Percentiles rank a stretch among this genome's conserved stretches.
phyloP scores from a whole-genome alignment of 2,797 vertebrate species.

The Scleropages formosus region DNA sequence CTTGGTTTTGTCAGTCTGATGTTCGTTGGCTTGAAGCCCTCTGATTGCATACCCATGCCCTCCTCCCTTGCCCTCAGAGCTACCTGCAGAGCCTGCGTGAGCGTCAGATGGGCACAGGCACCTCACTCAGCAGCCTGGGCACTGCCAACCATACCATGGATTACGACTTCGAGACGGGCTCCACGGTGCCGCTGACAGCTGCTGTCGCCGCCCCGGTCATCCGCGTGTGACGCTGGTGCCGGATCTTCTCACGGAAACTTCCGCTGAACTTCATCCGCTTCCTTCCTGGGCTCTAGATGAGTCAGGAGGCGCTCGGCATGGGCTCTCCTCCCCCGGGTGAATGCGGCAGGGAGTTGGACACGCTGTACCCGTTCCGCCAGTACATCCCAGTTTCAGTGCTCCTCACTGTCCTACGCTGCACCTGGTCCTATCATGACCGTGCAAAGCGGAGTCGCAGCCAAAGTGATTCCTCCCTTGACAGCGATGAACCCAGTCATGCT shows the following conservation, averaged over 20 bases:
- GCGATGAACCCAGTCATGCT: background rate
- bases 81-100: conserved; percentile 80
- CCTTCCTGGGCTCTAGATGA: no score
- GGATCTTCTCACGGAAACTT: background rate
- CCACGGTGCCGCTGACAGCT: conserved; percentile 74
- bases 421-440: background rate
- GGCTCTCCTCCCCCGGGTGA: background rate
- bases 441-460: background rate
- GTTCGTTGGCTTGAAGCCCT: no score
- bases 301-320: no score
- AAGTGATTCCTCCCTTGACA: background rate
- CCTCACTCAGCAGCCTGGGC: conserved; percentile 69
- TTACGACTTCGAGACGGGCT: conserved; percentile 80
- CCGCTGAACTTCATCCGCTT: no score
- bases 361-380: background rate
- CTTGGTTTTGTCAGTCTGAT: no score
- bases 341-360: background rate
- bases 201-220: conserved; percentile 57
- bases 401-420: background rate
- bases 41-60: no score
- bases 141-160: conserved; percentile 69
- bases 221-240: conserved; percentile 54
- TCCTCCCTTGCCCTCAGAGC: conserved; percentile 64
- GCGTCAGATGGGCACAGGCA: conserved; percentile 69
- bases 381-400: background rate